Base-by-base conservation (phyloP, 2,888 invertebrate genomes). In the Incurvaria masculella region DNA sequence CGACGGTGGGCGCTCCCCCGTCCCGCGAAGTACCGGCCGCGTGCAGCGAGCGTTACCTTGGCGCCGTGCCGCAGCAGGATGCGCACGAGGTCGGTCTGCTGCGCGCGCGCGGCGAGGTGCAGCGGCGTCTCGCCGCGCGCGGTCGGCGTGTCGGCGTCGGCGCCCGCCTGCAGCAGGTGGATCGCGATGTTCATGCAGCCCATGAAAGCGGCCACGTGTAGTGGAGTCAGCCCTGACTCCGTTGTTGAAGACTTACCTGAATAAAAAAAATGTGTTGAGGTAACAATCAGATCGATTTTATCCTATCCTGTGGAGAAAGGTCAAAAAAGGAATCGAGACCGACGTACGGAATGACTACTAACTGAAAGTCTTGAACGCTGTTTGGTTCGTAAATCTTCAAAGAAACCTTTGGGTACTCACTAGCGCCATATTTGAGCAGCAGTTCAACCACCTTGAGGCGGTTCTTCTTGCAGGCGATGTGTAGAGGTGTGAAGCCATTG, bases 111-210 rank as follows among this genome's bases (percentile, higher is more conserved):
- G n/a, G 94, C 94, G 55, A 95, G 80, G 72, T 95, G 95, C 23
- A 95, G 79, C 8, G 94, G 91, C 2, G 94, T 94, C 72, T 96
- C 94, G 10, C 96, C 87, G 48, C 94, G 86, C 57, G 52, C 93
- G 1, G 98, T 99, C 51, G 94, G 90, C 48, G 93, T 89, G 76
- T 98, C 97, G 1, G 95, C 92, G 62, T 88, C 89, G 18, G 97
- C 97, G 53, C 95, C 94, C 60, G 96, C 89, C 72, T 94, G 93
- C 53, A 98, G 83, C 65, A 99, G 58, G 56, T 92, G 96, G 61
- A 98, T 90, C 54, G 97, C 97, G 63, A 99, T 97, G 79, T 97
- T 97, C 94, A 97, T 95, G 72, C 97, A 97, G 51, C 98, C 98
- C 97, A 99, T 98, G 81, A 99, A 98, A 58, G 96, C 90, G 6